Base-by-base conservation (phyloP, 2,113 vertebrate genomes). In the Geococcyx californianus region DNA sequence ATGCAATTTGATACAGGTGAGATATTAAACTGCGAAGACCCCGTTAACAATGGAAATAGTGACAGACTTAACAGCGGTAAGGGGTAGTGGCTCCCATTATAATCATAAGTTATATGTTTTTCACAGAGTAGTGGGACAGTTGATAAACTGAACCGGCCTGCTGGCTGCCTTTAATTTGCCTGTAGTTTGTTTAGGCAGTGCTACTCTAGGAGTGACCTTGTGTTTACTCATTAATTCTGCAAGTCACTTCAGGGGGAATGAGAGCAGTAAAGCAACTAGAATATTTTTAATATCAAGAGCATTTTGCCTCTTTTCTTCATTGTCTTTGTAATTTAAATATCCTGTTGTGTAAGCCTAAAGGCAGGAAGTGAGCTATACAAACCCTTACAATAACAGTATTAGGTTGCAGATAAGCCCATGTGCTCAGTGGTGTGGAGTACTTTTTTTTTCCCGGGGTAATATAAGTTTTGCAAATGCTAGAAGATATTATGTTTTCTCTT, bases 361-460 rank as follows among this genome's bases (percentile, higher is more conserved):
- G 95, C 97, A 98, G 98, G 98, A 99, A 98, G 98, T 97, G 91
- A 93, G 94, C 95, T 96, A 63, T 84, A 92, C 94, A 93, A 95
- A 97, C 69, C 82, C 87, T 90, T 84, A 80, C 95, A 96, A 94
- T 95, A 94, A 87, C 87, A 89, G 94, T 68, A 80, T 83, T 90
- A 91, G 21, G 94, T 95, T 98, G 96, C 97, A 96, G 93, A 96
- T 91, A 95, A 96, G 95, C 88, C 93, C 88, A 63, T 92, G 91
- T 80, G 91, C 75, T 94, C 45, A 7, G 63, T 47, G 70, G 67
- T 84, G 66, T 74, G 21, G 44, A 72, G 60, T 84, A 73, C 66
- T 77, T 55, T 47, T 84, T 91, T 84, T 54, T 59, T 16, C 13
- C 54, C 10, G 24, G 70, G n/a, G 26, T 83, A 76, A 77, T 70